phyloP scores from a whole-genome alignment of 2,888 invertebrate species.

The Chloroclystis v-ata region DNA sequence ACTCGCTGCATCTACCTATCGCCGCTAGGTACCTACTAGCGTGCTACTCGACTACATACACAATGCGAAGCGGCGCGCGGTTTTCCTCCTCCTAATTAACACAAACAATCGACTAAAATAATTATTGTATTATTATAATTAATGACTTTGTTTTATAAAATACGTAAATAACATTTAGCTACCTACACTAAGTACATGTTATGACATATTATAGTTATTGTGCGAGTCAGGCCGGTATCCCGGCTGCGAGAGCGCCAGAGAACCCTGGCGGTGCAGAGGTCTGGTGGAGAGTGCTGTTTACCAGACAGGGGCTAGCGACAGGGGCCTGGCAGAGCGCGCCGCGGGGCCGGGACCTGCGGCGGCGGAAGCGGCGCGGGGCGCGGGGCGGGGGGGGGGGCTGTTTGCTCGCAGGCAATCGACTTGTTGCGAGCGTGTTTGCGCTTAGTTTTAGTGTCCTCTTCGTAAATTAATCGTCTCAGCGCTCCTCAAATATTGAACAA shows the following conservation, averaged over 20 bases:
- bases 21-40: too few relatives aligned
- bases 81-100: conserved; percentile 1
- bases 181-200: too few relatives aligned
- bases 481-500: conserved; percentile 21
- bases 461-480: conserved; percentile 42
- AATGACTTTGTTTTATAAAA: not conserved
- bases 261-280: too few relatives aligned
- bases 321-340: too few relatives aligned
- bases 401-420: conserved; percentile 49
- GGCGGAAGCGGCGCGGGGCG: not conserved
- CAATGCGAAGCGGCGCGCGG: not conserved
- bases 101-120: not conserved
- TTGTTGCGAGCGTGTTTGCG: conserved; percentile 43
- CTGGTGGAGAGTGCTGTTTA: not conserved
- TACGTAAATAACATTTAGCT: too few relatives aligned
- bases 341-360: not conserved
- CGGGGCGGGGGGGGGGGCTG: conserved; percentile 18
- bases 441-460: conserved; percentile 46
- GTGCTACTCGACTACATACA: too few relatives aligned
- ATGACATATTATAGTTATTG: too few relatives aligned
- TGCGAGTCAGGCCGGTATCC: too few relatives aligned
- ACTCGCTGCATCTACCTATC: not conserved
- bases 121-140: not conserved
- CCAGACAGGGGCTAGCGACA: not conserved
- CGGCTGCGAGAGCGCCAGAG: too few relatives aligned